A percentile compares a stretch with the other conserved stretches of the same genome.
Conservation (phyloP, 92 coral and sea anemone genomes). For the Epizoanthus stellaris region DNA sequence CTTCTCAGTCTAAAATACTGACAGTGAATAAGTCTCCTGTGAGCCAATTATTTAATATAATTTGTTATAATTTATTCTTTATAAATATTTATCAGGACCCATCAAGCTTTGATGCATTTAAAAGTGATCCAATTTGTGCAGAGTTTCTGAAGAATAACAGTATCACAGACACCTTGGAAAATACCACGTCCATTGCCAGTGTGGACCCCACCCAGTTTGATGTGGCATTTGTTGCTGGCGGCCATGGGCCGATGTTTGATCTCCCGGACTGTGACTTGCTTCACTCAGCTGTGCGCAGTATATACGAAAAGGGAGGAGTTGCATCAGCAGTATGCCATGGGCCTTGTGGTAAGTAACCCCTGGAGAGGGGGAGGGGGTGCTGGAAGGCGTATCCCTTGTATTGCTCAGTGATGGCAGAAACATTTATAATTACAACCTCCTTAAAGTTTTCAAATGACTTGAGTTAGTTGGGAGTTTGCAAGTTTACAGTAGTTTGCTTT, state of each 20-base stretch:
- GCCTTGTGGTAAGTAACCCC: conserved; percentile 77
- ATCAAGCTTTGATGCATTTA: conserved; percentile 67
- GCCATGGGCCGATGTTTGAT: conserved; percentile 99
- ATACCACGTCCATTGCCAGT: conserved; percentile 62
- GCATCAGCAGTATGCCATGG: conserved; percentile 93
- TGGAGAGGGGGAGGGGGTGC: not conserved
- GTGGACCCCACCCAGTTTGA: conserved; percentile 62
- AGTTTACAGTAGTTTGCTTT: no score
- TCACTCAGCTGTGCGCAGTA: conserved; percentile 72
- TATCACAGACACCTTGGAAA: conserved; percentile 48
- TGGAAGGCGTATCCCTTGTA: no score
- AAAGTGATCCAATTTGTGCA: conserved; percentile 74
- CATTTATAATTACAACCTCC: no score
- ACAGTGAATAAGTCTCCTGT: no score
- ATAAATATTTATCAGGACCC: conserved; percentile 67
- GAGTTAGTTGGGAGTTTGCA: no score
- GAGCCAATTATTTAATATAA: no score
- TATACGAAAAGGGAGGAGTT: conserved; percentile 93
- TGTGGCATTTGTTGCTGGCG: conserved; percentile 86
- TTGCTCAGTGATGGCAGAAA: no score
- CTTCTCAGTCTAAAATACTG: no score
- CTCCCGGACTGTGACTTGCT: conserved; percentile 63
- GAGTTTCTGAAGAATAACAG: conserved; percentile 69
- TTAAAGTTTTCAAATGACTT: no score
- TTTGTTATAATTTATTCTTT: not conserved